A percentile compares a stretch with the other conserved stretches of the same genome.
phyloP scores from a whole-genome alignment of 2,888 invertebrate genomes.

The Anthophora plumipes region DNA sequence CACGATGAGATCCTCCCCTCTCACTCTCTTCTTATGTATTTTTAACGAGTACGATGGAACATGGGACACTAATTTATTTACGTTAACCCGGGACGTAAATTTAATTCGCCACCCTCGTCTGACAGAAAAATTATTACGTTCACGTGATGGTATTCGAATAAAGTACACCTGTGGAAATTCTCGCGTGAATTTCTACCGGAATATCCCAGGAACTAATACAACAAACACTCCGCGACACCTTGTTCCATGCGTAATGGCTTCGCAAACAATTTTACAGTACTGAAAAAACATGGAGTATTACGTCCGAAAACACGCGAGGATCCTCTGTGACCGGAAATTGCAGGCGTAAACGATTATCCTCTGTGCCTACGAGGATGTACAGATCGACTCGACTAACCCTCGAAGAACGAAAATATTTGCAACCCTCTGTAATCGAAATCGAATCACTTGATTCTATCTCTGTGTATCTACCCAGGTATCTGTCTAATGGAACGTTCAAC shows the following conservation, averaged over 20 bases:
- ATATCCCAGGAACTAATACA: background rate
- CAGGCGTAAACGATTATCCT: conserved; percentile 21
- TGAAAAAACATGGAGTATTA: conserved; percentile 21
- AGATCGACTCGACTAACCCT: conserved; percentile 3
- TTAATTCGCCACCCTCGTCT: background rate
- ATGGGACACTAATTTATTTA: conserved; percentile 27
- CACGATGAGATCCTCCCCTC: conserved; percentile 18
- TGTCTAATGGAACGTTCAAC: no score
- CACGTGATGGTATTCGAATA: background rate
- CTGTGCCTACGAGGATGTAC: no score
- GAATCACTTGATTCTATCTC: background rate
- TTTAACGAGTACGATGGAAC: conserved; percentile 18
- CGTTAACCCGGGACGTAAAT: background rate
- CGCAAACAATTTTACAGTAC: conserved; percentile 22
- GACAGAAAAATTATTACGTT: background rate
- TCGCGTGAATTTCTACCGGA: background rate
- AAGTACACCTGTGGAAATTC: background rate
- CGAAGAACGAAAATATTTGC: background rate
- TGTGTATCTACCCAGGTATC: background rate
- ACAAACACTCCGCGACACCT: background rate
- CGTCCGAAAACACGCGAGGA: conserved; percentile 25
- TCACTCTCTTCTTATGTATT: conserved; percentile 23
- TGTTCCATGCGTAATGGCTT: conserved; percentile 4
- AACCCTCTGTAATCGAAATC: background rate
- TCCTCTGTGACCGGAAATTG: conserved; percentile 21